Conservation (phyloP, 2,797 vertebrate species). For the Carapus acus region DNA sequence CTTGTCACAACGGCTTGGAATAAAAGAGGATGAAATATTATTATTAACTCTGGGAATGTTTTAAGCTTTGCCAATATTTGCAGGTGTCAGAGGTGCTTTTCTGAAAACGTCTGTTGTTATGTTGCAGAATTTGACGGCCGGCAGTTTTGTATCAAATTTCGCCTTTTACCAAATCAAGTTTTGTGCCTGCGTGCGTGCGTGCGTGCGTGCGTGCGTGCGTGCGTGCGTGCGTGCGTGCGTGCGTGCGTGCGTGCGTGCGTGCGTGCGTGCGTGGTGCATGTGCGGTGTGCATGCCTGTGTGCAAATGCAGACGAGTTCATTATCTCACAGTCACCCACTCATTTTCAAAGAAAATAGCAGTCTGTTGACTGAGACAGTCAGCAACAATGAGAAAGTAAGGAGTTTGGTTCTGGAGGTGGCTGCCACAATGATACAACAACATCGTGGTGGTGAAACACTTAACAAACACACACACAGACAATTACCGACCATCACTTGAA, state of each 20-base stretch:
- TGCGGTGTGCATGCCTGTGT: constrained; percentile 27
- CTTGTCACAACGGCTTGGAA: too few relatives aligned
- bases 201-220: constrained; percentile 12
- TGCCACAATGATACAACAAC: constrained; percentile 63
- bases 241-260: neutral
- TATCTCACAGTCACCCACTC: constrained; percentile 72
- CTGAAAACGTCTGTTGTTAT: constrained; percentile 20
- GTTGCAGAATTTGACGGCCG: too few relatives aligned
- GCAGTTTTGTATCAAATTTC: constrained; percentile 38
- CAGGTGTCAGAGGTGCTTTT: too few relatives aligned
- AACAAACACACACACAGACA: constrained; percentile 17
- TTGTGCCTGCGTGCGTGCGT: neutral
- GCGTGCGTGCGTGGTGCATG: constrained; percentile 15
- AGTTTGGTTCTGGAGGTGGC: constrained; percentile 65
- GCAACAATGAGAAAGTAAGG: constrained; percentile 68
- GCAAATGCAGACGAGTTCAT: constrained; percentile 63
- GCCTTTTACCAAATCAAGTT: neutral
- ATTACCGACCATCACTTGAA: constrained; percentile 9
- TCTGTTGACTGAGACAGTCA: constrained; percentile 70
- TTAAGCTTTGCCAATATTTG: too few relatives aligned
- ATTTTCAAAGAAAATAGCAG: constrained; percentile 76
- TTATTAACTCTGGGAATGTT: too few relatives aligned
- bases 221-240: constrained; percentile 42
- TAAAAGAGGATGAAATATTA: too few relatives aligned
- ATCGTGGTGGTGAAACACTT: constrained; percentile 33